Evolutionary conservation across 2,113 vertebrate genomes (phyloP).

Genomic region (Seriola quinqueradiata): DNA sequence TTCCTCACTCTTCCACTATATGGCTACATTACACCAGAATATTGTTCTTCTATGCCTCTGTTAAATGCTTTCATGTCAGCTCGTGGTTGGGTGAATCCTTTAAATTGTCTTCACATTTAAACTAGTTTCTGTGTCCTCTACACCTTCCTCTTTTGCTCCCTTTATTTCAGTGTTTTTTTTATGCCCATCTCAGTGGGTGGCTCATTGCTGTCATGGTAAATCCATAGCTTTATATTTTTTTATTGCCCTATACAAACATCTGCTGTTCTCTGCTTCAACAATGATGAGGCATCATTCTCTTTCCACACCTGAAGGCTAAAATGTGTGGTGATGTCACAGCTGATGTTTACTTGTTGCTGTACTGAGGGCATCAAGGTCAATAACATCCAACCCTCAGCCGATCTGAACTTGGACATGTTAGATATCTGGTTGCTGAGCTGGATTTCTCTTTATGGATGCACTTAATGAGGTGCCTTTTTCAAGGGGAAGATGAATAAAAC

Average conservation of each 20-base stretch:
- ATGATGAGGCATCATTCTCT: neutral
- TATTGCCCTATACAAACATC: neutral
- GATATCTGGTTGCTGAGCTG: neutral
- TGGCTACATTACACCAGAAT: neutral
- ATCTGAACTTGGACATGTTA: slow-evolving; percentile 23
- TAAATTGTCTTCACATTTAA: neutral
- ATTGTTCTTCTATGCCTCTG: neutral
- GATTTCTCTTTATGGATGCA: neutral
- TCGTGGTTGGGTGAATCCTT: neutral
- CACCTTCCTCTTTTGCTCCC: neutral
- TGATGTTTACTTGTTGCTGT: slow-evolving; percentile 43
- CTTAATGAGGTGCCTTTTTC: neutral
- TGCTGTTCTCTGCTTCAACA: neutral
- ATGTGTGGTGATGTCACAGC: slow-evolving; percentile 14
- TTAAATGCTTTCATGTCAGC: neutral
- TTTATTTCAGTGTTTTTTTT: neutral
- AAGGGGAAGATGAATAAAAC: neutral
- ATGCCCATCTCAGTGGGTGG: neutral
- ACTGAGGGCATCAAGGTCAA: slow-evolving; percentile 45
- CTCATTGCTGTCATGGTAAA: slow-evolving; percentile 32
- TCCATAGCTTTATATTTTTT: slow-evolving; percentile 11
- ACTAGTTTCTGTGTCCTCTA: slow-evolving; percentile 3
- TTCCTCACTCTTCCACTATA: slow-evolving; percentile 21
- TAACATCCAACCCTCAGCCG: slow-evolving; percentile 1
- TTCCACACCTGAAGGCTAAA: slow-evolving; percentile 7